These are phyloP conservation scores for Caenorhabditis tropicalis DNA, from an alignment of 1,140 invertebrate genomes.

Conservation along the genomic window DNA sequence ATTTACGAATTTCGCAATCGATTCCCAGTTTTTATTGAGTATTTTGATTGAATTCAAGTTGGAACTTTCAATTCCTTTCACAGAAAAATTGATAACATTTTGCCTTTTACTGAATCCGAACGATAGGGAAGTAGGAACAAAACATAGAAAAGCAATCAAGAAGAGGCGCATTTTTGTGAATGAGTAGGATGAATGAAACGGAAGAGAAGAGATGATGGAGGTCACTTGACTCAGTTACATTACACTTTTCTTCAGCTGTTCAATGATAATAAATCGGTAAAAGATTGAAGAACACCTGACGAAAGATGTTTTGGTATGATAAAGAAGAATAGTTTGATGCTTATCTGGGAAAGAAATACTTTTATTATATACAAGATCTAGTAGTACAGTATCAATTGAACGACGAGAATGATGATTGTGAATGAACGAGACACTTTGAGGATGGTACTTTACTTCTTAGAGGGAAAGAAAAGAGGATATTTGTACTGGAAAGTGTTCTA, in stretches of 20 bases:
- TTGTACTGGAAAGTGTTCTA: constrained; percentile 21
- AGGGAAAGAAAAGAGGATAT: constrained; percentile 25
- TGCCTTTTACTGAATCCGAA: background rate
- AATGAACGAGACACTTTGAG: background rate
- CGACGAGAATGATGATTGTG: background rate
- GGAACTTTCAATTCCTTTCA: background rate
- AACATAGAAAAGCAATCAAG: background rate
- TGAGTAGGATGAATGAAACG: background rate
- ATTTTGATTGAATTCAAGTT: background rate
- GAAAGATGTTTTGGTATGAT: background rate
- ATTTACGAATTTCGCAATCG: background rate
- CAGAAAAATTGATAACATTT: constrained; percentile 10
- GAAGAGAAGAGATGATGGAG: background rate
- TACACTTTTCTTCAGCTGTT: background rate
- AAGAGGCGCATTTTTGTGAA: background rate
- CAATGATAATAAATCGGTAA: background rate
- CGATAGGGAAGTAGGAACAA: background rate
- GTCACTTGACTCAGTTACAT: constrained; percentile 11
- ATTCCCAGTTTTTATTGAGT: background rate
- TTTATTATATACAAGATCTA: constrained; percentile 19
- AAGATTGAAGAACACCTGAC: background rate
- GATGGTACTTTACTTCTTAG: background rate
- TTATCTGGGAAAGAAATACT: background rate
- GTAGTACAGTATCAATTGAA: background rate
- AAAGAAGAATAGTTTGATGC: background rate